phyloP scores from a whole-genome alignment of 2,797 vertebrate genomes.

The Cirrhinus mrigala region DNA sequence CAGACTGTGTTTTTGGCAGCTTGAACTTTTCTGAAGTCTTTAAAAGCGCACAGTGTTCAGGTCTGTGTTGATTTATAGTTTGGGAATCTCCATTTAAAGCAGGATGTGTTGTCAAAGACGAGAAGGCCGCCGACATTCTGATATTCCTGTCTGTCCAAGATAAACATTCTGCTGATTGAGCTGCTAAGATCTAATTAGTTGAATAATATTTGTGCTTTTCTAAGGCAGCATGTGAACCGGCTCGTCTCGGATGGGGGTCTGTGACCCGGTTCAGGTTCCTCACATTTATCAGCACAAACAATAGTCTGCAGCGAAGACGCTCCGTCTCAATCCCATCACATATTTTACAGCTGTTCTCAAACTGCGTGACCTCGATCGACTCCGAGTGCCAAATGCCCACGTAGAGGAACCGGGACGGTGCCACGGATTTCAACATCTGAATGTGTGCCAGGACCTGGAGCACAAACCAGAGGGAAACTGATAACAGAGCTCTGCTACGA shows the following conservation, averaged over 20 bases:
- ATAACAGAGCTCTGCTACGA: slow-evolving; percentile 18
- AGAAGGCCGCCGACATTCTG: background rate
- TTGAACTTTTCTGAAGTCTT: background rate
- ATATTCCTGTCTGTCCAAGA: background rate
- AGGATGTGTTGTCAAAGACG: background rate
- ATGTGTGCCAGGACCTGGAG: slow-evolving; percentile 25
- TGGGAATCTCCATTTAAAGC: background rate
- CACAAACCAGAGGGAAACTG: background rate
- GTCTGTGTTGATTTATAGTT: slow-evolving; percentile 3
- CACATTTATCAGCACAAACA: slow-evolving; percentile 51
- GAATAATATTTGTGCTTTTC: slow-evolving; percentile 32
- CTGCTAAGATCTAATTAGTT: background rate
- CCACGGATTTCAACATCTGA: slow-evolving; percentile 45
- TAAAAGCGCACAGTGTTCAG: background rate
- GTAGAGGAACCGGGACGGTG: slow-evolving; percentile 7
- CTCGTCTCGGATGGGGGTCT: slow-evolving; percentile 15
- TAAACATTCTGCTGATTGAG: background rate
- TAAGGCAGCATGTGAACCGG: background rate
- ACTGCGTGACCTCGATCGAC: slow-evolving; percentile 9
- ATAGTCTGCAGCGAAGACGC: slow-evolving; percentile 28
- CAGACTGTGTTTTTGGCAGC: slow-evolving; percentile 23
- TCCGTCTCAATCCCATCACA: slow-evolving; percentile 29
- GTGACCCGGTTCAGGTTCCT: slow-evolving; percentile 1
- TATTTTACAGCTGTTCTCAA: slow-evolving; percentile 46
- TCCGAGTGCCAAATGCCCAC: background rate